These are phyloP conservation scores for Epicampocera succincta DNA, from an alignment of 2,888 invertebrate species.

Conservation along the genomic window DNA sequence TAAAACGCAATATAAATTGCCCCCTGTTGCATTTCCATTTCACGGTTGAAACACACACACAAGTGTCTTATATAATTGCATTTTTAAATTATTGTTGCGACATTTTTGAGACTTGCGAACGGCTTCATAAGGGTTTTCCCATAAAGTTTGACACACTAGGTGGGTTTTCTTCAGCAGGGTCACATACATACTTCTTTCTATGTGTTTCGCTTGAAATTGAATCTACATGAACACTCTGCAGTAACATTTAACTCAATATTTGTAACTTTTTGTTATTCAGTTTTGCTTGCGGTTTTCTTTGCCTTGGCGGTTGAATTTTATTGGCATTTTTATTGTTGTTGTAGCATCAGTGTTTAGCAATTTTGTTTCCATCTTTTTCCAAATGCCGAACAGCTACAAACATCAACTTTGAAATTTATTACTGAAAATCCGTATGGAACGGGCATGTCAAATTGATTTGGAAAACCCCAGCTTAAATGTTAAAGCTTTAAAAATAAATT, in stretches of 20 bases:
- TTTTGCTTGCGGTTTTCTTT: conserved; percentile 55
- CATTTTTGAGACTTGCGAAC: too few species aligned
- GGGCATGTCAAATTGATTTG: conserved; percentile 26
- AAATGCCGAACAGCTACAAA: conserved; percentile 31
- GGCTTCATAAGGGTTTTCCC: too few species aligned
- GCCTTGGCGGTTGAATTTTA: conserved; percentile 32
- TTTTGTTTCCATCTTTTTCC: conserved; percentile 25
- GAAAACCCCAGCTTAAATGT: conserved; percentile 28
- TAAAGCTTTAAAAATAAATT: conserved; percentile 16
- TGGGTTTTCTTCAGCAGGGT: too few species aligned
- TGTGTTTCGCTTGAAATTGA: conserved; percentile 46
- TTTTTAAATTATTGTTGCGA: too few species aligned
- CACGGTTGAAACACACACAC: too few species aligned
- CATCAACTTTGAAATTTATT: conserved; percentile 24
- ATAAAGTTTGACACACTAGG: too few species aligned
- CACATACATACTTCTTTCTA: too few species aligned
- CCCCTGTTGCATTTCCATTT: too few species aligned
- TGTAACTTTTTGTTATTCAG: conserved; percentile 51
- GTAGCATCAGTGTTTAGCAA: conserved; percentile 30
- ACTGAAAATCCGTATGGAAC: conserved; percentile 39
- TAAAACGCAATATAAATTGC: too few species aligned
- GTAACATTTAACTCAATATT: conserved; percentile 57
- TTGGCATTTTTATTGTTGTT: conserved; percentile 39
- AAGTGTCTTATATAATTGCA: too few species aligned
- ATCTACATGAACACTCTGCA: conserved; percentile 56